These are phyloP conservation scores for Ochotona curzoniae DNA, from an alignment of 2,113 vertebrate genomes.

Conservation along the genomic window DNA sequence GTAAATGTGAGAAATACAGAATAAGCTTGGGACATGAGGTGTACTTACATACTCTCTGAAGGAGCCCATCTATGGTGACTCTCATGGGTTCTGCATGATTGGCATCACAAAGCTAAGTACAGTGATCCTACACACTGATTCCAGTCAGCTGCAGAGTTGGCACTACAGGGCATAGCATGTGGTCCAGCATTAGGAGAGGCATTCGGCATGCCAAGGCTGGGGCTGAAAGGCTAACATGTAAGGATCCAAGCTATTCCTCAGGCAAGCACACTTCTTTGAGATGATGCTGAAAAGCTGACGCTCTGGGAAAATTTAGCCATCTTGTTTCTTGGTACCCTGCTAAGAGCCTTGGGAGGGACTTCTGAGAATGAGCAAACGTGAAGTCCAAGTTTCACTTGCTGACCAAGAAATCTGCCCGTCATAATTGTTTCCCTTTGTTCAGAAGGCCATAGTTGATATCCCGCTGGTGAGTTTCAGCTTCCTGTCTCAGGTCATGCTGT, in stretches of 20 bases:
- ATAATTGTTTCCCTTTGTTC: neutral
- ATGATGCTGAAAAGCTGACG: neutral
- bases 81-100: neutral
- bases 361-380: neutral
- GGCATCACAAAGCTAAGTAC: no score
- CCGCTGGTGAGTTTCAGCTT: neutral
- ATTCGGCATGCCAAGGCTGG: neutral
- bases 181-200: neutral
- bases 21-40: neutral
- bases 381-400: neutral
- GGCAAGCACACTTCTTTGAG: neutral
- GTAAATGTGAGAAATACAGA: neutral
- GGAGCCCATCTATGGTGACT: fast-evolving
- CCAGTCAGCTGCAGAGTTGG: neutral
- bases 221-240: neutral
- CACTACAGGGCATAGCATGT: fast-evolving
- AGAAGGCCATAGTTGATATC: neutral
- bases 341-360: neutral
- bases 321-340: neutral
- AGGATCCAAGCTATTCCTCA: neutral
- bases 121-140: no score
- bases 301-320: neutral
- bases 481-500: neutral
- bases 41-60: neutral
- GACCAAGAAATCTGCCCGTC: neutral